phyloP scores from a whole-genome alignment of 2,113 vertebrate species.

The Agelaius tricolor region DNA sequence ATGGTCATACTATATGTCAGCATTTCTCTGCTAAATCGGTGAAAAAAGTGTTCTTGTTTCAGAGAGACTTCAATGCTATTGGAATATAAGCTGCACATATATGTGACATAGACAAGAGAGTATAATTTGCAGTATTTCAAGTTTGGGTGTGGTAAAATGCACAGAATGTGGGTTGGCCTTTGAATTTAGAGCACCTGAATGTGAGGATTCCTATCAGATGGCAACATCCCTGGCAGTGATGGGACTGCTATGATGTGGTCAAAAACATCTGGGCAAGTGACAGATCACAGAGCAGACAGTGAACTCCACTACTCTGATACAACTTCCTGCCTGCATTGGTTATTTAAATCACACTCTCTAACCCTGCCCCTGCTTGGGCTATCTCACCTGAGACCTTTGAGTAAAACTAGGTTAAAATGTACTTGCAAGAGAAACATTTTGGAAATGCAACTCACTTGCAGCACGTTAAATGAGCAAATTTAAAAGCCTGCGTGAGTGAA shows the following conservation, averaged over 20 bases:
- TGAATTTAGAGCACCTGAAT: background rate
- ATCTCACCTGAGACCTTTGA: background rate
- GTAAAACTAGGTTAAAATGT: conserved; percentile 2
- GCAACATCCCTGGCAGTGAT: background rate
- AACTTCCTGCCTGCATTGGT: background rate
- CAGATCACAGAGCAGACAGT: background rate
- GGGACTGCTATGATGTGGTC: background rate
- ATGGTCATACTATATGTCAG: background rate
- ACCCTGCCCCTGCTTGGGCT: background rate
- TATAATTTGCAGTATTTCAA: background rate
- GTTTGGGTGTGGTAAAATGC: background rate
- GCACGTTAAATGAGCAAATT: background rate
- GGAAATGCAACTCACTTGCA: background rate
- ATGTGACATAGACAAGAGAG: background rate
- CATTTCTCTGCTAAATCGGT: background rate
- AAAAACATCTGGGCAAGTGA: background rate
- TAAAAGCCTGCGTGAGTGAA: background rate
- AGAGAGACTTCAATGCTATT: background rate
- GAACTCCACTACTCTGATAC: background rate
- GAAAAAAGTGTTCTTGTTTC: background rate
- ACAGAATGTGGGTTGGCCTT: background rate
- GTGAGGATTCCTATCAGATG: background rate
- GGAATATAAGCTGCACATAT: background rate
- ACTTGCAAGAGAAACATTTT: background rate
- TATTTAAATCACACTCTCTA: background rate